phyloP scores from a whole-genome alignment of 2,888 invertebrate genomes.

The Rosalia funebris region DNA sequence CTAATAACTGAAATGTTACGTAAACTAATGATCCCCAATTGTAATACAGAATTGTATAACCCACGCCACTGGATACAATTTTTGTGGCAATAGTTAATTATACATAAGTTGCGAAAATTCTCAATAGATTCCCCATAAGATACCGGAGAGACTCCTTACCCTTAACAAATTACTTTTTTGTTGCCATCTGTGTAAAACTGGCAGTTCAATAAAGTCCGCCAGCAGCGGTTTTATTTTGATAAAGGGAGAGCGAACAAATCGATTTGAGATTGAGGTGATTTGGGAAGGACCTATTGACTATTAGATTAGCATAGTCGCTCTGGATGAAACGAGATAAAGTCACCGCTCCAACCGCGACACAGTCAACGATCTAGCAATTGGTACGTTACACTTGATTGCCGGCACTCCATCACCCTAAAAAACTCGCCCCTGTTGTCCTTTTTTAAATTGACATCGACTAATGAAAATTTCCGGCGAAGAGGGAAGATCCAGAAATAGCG shows the following conservation, averaged over 20 bases:
- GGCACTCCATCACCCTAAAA: constrained; percentile 17
- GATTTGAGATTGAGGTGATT: constrained; percentile 28
- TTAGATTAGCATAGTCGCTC: constrained; percentile 31
- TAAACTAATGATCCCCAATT: too few species aligned
- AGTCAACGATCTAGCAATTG: constrained; percentile 20
- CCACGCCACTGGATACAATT: too few species aligned
- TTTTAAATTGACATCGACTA: constrained; percentile 14
- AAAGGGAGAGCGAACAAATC: constrained; percentile 23
- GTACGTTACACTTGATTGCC: constrained; percentile 17
- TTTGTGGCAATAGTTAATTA: too few species aligned
- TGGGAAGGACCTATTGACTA: constrained; percentile 25
- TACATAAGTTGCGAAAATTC: too few species aligned
- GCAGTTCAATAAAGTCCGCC: constrained; percentile 11
- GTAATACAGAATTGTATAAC: too few species aligned
- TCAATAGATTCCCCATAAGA: neutral
- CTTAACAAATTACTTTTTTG: constrained; percentile 2
- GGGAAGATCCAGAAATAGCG: too few species aligned
- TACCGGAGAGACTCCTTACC: neutral
- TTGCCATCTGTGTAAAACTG: neutral
- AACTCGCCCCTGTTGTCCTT: constrained; percentile 1
- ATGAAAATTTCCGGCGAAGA: constrained; percentile 10
- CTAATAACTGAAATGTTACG: too few species aligned
- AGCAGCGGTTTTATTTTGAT: constrained; percentile 22
- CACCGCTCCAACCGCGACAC: constrained; percentile 9
- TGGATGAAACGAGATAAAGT: constrained; percentile 26